Base-by-base conservation (phyloP, 2,113 vertebrate genomes). In the Pterocles burchelli region DNA sequence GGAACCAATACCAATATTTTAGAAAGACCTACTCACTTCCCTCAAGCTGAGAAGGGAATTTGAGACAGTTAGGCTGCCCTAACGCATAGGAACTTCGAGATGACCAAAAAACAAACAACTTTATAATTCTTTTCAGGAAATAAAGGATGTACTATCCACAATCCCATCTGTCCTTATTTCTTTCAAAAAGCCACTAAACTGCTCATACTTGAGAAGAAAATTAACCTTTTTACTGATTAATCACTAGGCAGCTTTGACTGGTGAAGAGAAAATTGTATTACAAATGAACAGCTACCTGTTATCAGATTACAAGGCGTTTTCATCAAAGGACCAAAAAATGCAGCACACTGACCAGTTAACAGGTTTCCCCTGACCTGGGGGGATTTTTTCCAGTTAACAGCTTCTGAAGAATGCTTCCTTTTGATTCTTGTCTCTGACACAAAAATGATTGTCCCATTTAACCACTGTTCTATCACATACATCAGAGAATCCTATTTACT, bases 401-500 rank as follows among this genome's bases (percentile, higher is more conserved):
- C 96, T 93, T 96, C 94, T 97, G 95, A 98, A 98, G 97, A 98
- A 98, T 96, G 97, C 77, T 95, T 95, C 93, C 89, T 98, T 98
- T 98, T 97, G 94, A 98, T 97, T 97, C 97, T 97, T 97, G 95
- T 97, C 96, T 97, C 94, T 93, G 93, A 96, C 97, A 97, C 96
- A 97, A 97, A 98, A 98, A 97, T 97, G 89, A 97, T 97, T 97
- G 96, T 98, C 95, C 93, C 95, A 97, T 98, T 98, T 98, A 97
- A 96, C 78, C 92, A 85, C 93, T 62, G 89, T 94, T 96, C 95
- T 97, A 97, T 97, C 96, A 97, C 96, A 96, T 97, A 97, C 91
- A 97, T 98, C 95, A 97, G 96, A 97, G 97, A 98, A 98, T 98
- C 96, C 96, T 98, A 98, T 98, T 98, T 98, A 98, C 97, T 98